These are phyloP conservation scores for Zaprionus kolodkinae DNA, from an alignment of 1,140 invertebrate genomes.

Conservation along the genomic window DNA sequence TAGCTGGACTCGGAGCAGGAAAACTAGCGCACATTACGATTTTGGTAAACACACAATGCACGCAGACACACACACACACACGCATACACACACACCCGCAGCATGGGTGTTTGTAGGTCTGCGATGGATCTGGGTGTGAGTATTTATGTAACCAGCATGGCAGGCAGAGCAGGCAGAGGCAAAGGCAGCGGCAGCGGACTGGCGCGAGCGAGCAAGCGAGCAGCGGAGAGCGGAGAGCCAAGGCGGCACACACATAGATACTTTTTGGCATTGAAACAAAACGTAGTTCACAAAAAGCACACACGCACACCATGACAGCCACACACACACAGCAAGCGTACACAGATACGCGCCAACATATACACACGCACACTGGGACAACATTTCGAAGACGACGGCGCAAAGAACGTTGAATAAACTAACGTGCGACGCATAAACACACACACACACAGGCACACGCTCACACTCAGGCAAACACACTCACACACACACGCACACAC, in stretches of 20 bases:
- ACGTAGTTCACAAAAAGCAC: constrained; percentile 79
- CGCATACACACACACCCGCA: constrained; percentile 3
- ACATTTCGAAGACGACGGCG: constrained; percentile 58
- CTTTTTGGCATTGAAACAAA: constrained; percentile 83
- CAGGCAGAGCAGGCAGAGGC: constrained; percentile 6
- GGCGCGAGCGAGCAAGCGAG: neutral
- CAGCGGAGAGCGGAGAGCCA: constrained; percentile 27
- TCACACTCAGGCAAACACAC: constrained; percentile 29
- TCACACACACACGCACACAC: constrained; percentile 21
- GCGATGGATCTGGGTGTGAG: constrained; percentile 44
- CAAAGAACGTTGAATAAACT: constrained; percentile 66
- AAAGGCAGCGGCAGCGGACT: constrained; percentile 9
- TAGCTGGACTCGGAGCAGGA: constrained; percentile 12
- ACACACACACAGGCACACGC: constrained; percentile 43
- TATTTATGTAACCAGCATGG: constrained; percentile 80
- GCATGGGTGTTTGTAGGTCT: constrained; percentile 16
- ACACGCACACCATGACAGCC: constrained; percentile 32
- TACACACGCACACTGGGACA: constrained; percentile 29
- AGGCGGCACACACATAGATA: constrained; percentile 61
- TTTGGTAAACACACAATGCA: constrained; percentile 38
- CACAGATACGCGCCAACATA: constrained; percentile 14
- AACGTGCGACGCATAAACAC: constrained; percentile 54
- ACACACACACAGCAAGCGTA: constrained; percentile 24
- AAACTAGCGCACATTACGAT: constrained; percentile 56
- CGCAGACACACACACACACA: constrained; percentile 10